Evolutionary conservation across 2,113 vertebrate species (phyloP).

Genomic region (Syngnathoides biaculeatus): DNA sequence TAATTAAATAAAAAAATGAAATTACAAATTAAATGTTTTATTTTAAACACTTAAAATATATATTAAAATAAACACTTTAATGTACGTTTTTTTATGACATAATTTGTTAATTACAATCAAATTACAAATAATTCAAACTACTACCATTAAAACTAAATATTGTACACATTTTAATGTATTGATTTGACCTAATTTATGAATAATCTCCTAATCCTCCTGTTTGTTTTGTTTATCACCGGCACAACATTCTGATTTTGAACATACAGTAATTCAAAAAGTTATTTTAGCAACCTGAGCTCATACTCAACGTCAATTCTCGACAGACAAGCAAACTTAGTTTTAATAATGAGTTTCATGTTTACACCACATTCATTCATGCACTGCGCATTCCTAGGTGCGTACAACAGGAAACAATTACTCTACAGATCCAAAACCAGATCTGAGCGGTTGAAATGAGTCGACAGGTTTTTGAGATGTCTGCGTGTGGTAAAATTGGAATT

Average conservation of each 20-base stretch:
- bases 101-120: neutral
- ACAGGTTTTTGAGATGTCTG: neutral
- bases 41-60: neutral
- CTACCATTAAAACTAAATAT: neutral
- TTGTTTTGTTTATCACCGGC: no score
- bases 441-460: slow-evolving; percentile 5
- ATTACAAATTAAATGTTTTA: no score
- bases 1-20: no score
- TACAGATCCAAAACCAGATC: neutral
- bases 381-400: neutral
- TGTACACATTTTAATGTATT: neutral
- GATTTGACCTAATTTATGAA: no score
- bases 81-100: neutral
- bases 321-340: neutral
- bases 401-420: neutral
- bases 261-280: neutral
- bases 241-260: no score
- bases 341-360: neutral
- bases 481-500: no score
- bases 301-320: neutral
- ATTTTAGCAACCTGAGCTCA: neutral
- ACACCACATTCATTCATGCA: neutral
- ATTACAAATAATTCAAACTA: neutral
- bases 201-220: no score
- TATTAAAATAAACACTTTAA: neutral